A percentile compares a stretch with the other conserved stretches of the same genome.
Conservation (phyloP, 1,140 invertebrate genomes). For the Bombus superbus region DNA sequence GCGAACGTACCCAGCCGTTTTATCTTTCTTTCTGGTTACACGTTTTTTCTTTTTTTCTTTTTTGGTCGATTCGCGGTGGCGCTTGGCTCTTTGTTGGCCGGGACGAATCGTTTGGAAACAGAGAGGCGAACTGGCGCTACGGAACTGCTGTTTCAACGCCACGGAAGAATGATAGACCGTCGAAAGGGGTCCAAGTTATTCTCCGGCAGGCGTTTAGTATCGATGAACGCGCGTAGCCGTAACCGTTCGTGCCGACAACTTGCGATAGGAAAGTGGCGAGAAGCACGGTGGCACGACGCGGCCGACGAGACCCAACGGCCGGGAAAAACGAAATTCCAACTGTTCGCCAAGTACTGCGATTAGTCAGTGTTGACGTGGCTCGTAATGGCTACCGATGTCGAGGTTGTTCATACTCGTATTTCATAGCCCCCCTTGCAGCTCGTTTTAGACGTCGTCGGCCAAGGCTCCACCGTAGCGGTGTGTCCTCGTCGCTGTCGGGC, state of each 20-base stretch:
- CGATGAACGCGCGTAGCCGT: background rate
- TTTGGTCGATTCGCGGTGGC: background rate
- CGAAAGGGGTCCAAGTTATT: slow-evolving; percentile 38
- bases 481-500: slow-evolving; percentile 45
- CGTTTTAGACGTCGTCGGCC: slow-evolving; percentile 53
- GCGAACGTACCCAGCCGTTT: background rate
- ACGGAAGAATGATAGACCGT: slow-evolving; percentile 42
- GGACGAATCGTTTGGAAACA: background rate
- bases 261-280: background rate
- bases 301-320: too few relatives aligned
- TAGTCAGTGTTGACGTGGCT: slow-evolving; percentile 71
- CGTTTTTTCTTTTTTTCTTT: background rate
- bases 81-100: slow-evolving; percentile 6
- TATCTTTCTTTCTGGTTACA: slow-evolving; percentile 16
- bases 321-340: slow-evolving; percentile 65
- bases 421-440: slow-evolving; percentile 64
- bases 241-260: background rate
- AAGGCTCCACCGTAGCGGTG: slow-evolving; percentile 17
- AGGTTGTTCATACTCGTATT: slow-evolving; percentile 75
- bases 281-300: background rate
- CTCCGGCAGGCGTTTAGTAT: slow-evolving; percentile 35
- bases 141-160: slow-evolving; percentile 25
- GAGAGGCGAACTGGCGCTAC: background rate
- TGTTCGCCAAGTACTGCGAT: slow-evolving; percentile 62
- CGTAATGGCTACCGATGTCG: slow-evolving; percentile 67